Percentiles rank a stretch among this genome's conserved stretches.
These are phyloP conservation scores for Hypolimnas misippus DNA, from an alignment of 2,888 invertebrate genomes.

Conservation along the genomic window DNA sequence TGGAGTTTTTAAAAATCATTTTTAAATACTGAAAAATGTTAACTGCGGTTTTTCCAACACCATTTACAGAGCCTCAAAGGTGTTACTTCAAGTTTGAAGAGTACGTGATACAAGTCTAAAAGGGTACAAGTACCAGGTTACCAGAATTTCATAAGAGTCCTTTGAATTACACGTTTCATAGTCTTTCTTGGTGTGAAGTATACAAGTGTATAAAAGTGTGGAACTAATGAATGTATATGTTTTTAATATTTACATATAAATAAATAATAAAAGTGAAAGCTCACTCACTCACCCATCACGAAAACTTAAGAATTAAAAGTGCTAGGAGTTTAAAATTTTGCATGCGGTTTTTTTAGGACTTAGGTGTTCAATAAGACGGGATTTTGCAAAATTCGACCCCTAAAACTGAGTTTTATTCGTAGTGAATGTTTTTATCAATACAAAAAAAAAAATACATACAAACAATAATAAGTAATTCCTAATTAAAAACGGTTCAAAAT, in stretches of 20 bases:
- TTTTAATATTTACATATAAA: neutral
- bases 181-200: slow-evolving; percentile 8
- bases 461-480: too few relatives aligned
- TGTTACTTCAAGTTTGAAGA: slow-evolving; percentile 13
- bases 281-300: too few relatives aligned
- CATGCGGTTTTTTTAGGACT: too few relatives aligned
- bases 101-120: slow-evolving; percentile 12
- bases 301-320: too few relatives aligned
- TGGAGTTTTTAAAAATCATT: neutral
- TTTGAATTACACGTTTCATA: slow-evolving; percentile 10
- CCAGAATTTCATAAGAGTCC: slow-evolving; percentile 8
- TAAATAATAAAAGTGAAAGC: neutral
- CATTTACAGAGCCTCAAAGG: slow-evolving; percentile 8
- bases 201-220: neutral
- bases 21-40: neutral
- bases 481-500: too few relatives aligned
- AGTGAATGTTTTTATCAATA: too few relatives aligned
- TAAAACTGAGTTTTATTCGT: too few relatives aligned
- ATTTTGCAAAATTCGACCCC: too few relatives aligned
- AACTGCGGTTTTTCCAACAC: neutral
- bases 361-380: too few relatives aligned
- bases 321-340: too few relatives aligned
- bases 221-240: neutral
- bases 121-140: neutral
- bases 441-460: too few relatives aligned